Evolutionary conservation across 2,888 invertebrate species (phyloP).

Genomic region (Mesochorus sp.): DNA sequence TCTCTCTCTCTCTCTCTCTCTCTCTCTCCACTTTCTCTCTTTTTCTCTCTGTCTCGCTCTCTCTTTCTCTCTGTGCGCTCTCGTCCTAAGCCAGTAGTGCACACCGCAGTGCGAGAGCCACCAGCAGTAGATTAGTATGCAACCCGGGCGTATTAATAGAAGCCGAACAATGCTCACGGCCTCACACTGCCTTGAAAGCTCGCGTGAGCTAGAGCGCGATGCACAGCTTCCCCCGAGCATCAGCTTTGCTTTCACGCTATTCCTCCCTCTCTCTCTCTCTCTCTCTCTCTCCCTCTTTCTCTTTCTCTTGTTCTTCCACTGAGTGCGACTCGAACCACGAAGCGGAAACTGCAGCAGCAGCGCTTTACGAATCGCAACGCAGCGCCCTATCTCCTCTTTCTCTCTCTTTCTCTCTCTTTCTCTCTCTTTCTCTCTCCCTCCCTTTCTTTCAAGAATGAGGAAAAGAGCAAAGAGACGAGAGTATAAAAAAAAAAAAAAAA

Average conservation of each 20-base stretch:
- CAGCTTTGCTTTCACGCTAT: slow-evolving; percentile 42
- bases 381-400: no score
- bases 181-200: slow-evolving; percentile 70
- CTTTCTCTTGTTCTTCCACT: slow-evolving; percentile 46
- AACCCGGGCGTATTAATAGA: slow-evolving; percentile 79
- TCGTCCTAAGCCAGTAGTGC: slow-evolving; percentile 27
- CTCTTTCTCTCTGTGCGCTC: not conserved
- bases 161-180: slow-evolving; percentile 79
- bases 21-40: slow-evolving; percentile 18
- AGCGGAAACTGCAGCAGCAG: slow-evolving; percentile 58
- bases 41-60: slow-evolving; percentile 30
- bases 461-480: slow-evolving; percentile 31
- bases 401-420: slow-evolving; percentile 29
- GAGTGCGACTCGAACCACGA: slow-evolving; percentile 50
- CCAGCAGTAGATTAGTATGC: slow-evolving; percentile 77
- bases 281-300: slow-evolving; percentile 31
- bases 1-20: slow-evolving; percentile 35
- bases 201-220: slow-evolving; percentile 55
- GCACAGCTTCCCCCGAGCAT: slow-evolving; percentile 46
- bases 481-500: not conserved
- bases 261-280: slow-evolving; percentile 45
- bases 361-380: slow-evolving; percentile 60
- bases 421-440: slow-evolving; percentile 25
- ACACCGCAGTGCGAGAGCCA: slow-evolving; percentile 21
- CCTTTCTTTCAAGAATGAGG: slow-evolving; percentile 22